Evolutionary conservation across 92 coral and sea anemone genomes (phyloP).

Genomic region (Zoanthus gigantus): DNA sequence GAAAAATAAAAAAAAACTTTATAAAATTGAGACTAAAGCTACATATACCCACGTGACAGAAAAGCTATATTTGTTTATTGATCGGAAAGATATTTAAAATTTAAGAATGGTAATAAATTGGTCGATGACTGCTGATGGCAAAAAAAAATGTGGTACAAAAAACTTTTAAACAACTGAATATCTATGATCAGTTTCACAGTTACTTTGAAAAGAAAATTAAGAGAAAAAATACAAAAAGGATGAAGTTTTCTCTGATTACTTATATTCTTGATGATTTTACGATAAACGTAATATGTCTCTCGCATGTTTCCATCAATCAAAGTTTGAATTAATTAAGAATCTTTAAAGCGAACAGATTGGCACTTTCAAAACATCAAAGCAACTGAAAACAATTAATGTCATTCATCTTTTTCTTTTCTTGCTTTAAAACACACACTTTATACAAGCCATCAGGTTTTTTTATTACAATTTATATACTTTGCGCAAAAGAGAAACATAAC

Average conservation of each 20-base stretch:
- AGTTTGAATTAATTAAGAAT: not conserved
- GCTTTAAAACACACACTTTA: not conserved
- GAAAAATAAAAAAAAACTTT: too few species aligned
- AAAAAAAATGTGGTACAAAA: too few species aligned
- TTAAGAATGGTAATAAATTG: too few species aligned
- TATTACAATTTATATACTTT: not conserved
- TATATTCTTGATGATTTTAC: not conserved
- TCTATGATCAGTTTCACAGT: too few species aligned
- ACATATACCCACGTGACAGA: too few species aligned
- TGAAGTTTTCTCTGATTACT: not conserved
- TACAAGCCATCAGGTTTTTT: not conserved
- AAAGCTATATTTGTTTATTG: too few species aligned
- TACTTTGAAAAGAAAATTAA: too few species aligned
- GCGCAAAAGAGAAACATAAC: not conserved
- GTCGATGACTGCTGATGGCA: too few species aligned
- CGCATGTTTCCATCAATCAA: not conserved
- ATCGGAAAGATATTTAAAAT: too few species aligned
- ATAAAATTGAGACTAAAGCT: too few species aligned
- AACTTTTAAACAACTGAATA: too few species aligned
- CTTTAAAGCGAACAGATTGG: not conserved
- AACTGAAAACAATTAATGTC: not conserved
- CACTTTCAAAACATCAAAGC: conserved; percentile 7
- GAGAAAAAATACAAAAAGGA: too few species aligned
- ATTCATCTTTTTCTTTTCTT: not conserved
- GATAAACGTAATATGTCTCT: not conserved